These are phyloP conservation scores for Acrobasis repandana DNA, from an alignment of 2,888 invertebrate species.

Conservation along the genomic window DNA sequence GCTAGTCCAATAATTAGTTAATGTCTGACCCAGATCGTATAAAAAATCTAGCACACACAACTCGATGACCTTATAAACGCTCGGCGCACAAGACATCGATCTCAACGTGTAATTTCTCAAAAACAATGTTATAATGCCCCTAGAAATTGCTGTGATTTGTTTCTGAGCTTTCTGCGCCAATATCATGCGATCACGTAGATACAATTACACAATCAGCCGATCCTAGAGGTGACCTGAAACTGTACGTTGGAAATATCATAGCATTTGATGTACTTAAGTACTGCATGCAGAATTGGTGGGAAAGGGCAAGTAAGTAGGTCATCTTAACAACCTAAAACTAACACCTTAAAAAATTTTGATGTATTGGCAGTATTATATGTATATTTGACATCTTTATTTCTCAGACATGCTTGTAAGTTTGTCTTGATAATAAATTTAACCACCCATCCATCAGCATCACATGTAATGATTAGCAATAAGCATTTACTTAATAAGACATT, in stretches of 20 bases:
- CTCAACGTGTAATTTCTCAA: slow-evolving; percentile 61
- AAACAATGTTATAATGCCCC: slow-evolving; percentile 70
- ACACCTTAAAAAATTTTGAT: too few relatives aligned
- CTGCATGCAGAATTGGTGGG: neutral
- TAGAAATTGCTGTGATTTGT: slow-evolving; percentile 75
- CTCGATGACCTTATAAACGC: slow-evolving; percentile 19
- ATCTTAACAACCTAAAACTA: too few relatives aligned
- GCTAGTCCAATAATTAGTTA: slow-evolving; percentile 9
- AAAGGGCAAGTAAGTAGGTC: neutral
- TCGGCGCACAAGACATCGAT: slow-evolving; percentile 2
- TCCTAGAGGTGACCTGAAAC: slow-evolving; percentile 43
- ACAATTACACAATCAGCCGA: slow-evolving; percentile 69
- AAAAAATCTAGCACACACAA: slow-evolving; percentile 16
- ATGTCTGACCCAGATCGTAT: slow-evolving; percentile 4
- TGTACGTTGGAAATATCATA: slow-evolving; percentile 20
- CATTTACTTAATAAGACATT: too few relatives aligned
- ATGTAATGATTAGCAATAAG: too few relatives aligned
- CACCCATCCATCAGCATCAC: too few relatives aligned
- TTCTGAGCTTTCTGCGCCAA: slow-evolving; percentile 62
- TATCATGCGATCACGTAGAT: slow-evolving; percentile 46
- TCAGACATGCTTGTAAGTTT: too few relatives aligned
- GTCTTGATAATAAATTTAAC: too few relatives aligned
- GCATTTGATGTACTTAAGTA: slow-evolving; percentile 16
- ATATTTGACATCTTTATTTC: too few relatives aligned
- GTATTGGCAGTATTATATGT: too few relatives aligned